Base-by-base conservation (phyloP, 2,888 invertebrate species). In the Pristionchus japonicus region DNA sequence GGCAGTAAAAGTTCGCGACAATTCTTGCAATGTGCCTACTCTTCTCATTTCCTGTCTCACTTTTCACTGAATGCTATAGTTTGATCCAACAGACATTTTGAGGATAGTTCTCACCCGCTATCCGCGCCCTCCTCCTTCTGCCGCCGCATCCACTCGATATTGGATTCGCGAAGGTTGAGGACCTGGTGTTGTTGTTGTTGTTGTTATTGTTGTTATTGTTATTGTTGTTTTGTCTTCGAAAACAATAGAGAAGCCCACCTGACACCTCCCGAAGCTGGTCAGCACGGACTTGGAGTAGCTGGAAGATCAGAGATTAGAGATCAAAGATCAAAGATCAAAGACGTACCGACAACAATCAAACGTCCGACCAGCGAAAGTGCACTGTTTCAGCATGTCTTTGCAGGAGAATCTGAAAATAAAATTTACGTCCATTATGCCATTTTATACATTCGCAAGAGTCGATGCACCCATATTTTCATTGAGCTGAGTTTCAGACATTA, bases 241-340 rank as follows among this genome's bases (percentile, higher is more conserved):
- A n/a, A n/a, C n/a, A n/a, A n/a, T n/a, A n/a, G n/a, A n/a, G n/a
- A 74, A 2, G 3, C n/a, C 1, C 31, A 91, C 91, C 89, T 86
- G 86, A 74, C 93, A 93, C 77, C 92, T 92, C 1, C 93, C 94
- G 34, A 93, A 90, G 84, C 93, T 93, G 11, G 94, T 94, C 47
- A 93, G 90, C 13, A 93, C 91, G 15, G 92, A 91, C 23, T 89
- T 90, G 15, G 92, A 91, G 87, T 91, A 93, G 74, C 91, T 90
- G 89, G 15, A 83, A 52, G 34, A 47, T 47, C 49, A 47, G 23
- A 43, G 43, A 77, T 47, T 27, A 77, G 3, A 17, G n/a, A 27
- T 64, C 6, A 34, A 43, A n/a, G 43, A 43, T 77, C n/a, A 27
- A 70, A 27, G 9, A 20, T n/a, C 1, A 82, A 47, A 82, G 3